These are phyloP conservation scores for Xestia c-nigrum DNA, from an alignment of 2,888 invertebrate species.

Conservation along the genomic window DNA sequence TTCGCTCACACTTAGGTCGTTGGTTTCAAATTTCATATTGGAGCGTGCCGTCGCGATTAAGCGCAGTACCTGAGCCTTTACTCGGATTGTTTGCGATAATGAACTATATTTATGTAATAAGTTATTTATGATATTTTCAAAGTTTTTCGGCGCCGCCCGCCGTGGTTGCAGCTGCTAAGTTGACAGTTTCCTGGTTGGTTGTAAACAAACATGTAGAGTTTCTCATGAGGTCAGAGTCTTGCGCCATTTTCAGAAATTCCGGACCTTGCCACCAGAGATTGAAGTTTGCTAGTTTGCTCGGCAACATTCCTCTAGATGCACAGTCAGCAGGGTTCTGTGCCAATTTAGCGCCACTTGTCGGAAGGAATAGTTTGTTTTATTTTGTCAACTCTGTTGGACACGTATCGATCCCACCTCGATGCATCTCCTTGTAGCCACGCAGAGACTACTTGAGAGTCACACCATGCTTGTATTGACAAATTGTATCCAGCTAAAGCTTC, in stretches of 20 bases:
- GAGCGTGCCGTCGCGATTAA: too few relatives aligned
- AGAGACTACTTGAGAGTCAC: background rate
- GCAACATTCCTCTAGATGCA: background rate
- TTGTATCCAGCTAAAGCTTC: background rate
- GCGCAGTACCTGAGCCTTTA: background rate
- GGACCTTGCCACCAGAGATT: background rate
- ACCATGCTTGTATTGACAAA: background rate
- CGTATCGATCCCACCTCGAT: background rate
- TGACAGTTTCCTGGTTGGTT: background rate
- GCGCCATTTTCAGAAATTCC: background rate
- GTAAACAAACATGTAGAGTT: background rate
- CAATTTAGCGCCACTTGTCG: background rate
- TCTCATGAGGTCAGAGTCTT: background rate
- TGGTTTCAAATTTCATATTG: conserved; percentile 3
- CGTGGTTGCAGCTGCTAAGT: background rate
- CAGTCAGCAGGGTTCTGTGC: background rate
- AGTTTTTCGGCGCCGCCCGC: too few relatives aligned
- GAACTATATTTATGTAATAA: too few relatives aligned
- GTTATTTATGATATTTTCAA: too few relatives aligned
- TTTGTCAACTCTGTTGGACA: background rate
- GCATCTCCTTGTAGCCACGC: background rate
- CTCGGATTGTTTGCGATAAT: background rate
- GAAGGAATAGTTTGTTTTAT: too few relatives aligned
- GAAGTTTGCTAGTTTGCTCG: background rate
- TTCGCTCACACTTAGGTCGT: conserved; percentile 5